Evolutionary conservation across 2,888 invertebrate genomes (phyloP).

Genomic region (Apamea anceps): DNA sequence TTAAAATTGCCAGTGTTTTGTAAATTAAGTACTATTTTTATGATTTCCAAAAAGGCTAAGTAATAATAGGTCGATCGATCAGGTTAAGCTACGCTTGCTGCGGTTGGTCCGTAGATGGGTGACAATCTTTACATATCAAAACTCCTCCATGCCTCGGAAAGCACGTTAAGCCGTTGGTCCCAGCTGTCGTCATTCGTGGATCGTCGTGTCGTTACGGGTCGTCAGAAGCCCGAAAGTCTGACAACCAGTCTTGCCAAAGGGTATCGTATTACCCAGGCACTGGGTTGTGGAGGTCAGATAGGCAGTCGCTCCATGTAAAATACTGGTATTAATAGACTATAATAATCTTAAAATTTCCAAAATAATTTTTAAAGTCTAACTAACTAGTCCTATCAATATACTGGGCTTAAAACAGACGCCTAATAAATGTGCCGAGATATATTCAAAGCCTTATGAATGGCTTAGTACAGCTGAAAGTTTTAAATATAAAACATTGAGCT

Average conservation of each 20-base stretch:
- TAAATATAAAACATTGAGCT: slow-evolving; percentile 51
- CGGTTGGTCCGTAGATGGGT: neutral
- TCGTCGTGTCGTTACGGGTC: neutral
- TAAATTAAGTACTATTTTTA: slow-evolving; percentile 20
- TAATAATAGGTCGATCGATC: too few species aligned
- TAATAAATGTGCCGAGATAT: slow-evolving; percentile 44
- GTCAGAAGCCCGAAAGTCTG: neutral
- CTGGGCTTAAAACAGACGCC: slow-evolving; percentile 2
- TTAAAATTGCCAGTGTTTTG: slow-evolving; percentile 27
- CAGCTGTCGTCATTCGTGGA: neutral
- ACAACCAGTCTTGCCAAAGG: neutral
- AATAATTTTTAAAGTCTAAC: slow-evolving; percentile 1
- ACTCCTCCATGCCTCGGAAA: neutral
- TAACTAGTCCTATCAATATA: too few species aligned
- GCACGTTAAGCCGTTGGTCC: too few species aligned
- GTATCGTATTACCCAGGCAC: neutral
- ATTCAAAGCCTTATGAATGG: slow-evolving; percentile 48
- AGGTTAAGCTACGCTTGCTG: too few species aligned
- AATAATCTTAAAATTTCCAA: slow-evolving; percentile 16
- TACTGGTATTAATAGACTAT: neutral
- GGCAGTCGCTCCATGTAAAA: neutral
- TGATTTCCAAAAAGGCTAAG: slow-evolving; percentile 7
- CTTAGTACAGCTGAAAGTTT: slow-evolving; percentile 34
- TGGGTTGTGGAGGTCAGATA: neutral
- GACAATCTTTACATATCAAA: neutral